Base-by-base conservation (phyloP, 1,140 invertebrate genomes). In the Nephila pilipes region DNA sequence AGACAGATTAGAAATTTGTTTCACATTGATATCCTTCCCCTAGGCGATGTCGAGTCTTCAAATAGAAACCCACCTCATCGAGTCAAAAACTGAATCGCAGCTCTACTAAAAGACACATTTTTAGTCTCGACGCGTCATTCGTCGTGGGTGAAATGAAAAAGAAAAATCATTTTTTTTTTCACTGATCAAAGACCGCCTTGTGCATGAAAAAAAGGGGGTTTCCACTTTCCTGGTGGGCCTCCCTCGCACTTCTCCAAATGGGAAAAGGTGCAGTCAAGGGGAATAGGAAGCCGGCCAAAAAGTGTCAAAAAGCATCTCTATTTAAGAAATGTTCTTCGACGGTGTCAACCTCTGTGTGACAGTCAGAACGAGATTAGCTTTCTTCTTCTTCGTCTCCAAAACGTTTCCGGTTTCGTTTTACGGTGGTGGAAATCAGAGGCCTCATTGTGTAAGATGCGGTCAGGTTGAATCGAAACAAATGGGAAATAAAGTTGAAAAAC, bases 241-340 rank as follows among this genome's bases (percentile, higher is more conserved):
- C 46, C 46, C 29, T 75, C 29, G 12, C 29, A 32, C 29, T 18
- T 29, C 29, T 63, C n/a, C 60, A 63, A 63, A 63, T 63, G 65
- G 69, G 29, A 36, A 32, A 36, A 75, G 69, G 29, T 18, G 69
- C 69, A 75, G 69, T 29, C 29, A 32, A 75, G 69, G 69, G 69
- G 69, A 75, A 75, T 75, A 36, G 69, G 69, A 75, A 75, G 69
- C 18, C 69, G 69, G 69, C 69, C 69, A 75, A 75, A 75, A 75
- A 32, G 69, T 75, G 69, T 75, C 69, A 22, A 75, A 75, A 75
- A 75, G 14, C 32, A 3, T 32, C 69, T 75, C 69, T 75, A 75
- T 75, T 75, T 75, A 75, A 75, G 69, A 75, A 32, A 75, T 75
- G 32, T 16, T 32, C 69, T 75, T 36, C 69, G 69, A 75, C 69